Evolutionary conservation across 2,888 invertebrate genomes (phyloP), one percentile per base, ranked within the genome.

Genomic region (Melanostoma scalare): DNA sequence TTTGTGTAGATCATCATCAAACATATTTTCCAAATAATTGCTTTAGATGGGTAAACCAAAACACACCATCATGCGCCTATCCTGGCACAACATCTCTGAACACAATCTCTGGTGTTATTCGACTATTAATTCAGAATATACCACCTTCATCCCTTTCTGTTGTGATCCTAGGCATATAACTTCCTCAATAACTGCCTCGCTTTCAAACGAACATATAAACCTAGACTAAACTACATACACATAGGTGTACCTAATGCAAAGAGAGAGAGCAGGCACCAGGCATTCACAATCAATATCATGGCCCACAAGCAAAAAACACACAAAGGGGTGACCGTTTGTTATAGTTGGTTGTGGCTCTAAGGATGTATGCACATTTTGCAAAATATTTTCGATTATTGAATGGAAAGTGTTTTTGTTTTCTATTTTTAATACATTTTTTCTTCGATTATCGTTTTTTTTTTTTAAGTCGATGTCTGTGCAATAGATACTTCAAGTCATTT

Each of bases 21-120:
- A 79, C 82, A 78, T 84, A 79, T 84, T 84, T 84, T 79, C 73
- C 79, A 74, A 84, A 84, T 84, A 84, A 84, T 79, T 84, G 82
- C 73, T 79, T 84, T 79, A 84, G 68, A 81, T 58, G 73, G 72
- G 77, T 78, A 67, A 77, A 84, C 78, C 74, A 69, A 74, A 78
- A 74, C 73, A 68, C 74, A 73, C 68, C 56, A 68, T 52, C 78
- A 56, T 69, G 33, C 58, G 69, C 52, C 63, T 82, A 63, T 53
- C 60, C 56, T 55, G 38, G 61, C 60, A 68, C 38, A 61, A 8
- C 4, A 6, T 53, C 76, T 81, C 76, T 78, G 72, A 61, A 79
- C 55, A 79, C 60, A 68, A 65, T 75, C 58, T 80, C 80, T 69
- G 58, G 63, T 84, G 78, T 84, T 84, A 78, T 78, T 74, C 78